Percentiles rank a stretch among this genome's conserved stretches.
These are phyloP conservation scores for Triops cancriformis DNA, from an alignment of 1,140 invertebrate genomes.

Conservation along the genomic window DNA sequence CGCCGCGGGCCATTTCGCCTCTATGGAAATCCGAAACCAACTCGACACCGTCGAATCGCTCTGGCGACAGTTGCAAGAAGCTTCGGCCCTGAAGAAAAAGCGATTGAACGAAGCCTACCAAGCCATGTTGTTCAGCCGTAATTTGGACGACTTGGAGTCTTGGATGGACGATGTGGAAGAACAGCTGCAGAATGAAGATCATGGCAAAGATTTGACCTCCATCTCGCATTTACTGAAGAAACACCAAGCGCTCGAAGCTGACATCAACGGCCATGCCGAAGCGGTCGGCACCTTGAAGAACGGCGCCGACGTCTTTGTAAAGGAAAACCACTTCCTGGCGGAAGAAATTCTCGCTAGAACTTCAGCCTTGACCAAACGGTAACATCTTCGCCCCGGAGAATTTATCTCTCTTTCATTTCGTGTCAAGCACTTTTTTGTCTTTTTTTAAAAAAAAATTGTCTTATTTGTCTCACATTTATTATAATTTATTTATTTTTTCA, in stretches of 20 bases:
- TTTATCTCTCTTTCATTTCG: too few species aligned
- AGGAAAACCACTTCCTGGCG: conserved; percentile 70
- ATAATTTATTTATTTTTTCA: too few species aligned
- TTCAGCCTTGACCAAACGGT: conserved; percentile 55
- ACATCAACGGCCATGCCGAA: conserved; percentile 68
- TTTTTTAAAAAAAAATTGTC: too few species aligned
- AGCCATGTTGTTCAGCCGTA: conserved; percentile 71
- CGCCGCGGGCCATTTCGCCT: conserved; percentile 78
- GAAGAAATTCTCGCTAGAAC: conserved; percentile 70
- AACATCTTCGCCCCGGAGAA: too few species aligned
- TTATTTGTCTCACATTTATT: too few species aligned
- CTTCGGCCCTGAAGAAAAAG: conserved; percentile 74
- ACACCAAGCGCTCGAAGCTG: conserved; percentile 72
- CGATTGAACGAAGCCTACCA: conserved; percentile 80
- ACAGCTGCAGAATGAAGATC: conserved; percentile 70
- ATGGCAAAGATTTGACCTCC: conserved; percentile 67
- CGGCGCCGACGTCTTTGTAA: conserved; percentile 60
- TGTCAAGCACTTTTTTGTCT: too few species aligned
- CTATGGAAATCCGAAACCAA: conserved; percentile 72
- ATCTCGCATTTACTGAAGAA: conserved; percentile 74
- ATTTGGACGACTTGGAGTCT: conserved; percentile 75
- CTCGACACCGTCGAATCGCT: conserved; percentile 68
- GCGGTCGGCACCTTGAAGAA: conserved; percentile 67
- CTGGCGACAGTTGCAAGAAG: conserved; percentile 68
- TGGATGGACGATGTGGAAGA: conserved; percentile 84